Base-by-base conservation (phyloP, 2,113 vertebrate genomes). In the Oryzias curvinotus region DNA sequence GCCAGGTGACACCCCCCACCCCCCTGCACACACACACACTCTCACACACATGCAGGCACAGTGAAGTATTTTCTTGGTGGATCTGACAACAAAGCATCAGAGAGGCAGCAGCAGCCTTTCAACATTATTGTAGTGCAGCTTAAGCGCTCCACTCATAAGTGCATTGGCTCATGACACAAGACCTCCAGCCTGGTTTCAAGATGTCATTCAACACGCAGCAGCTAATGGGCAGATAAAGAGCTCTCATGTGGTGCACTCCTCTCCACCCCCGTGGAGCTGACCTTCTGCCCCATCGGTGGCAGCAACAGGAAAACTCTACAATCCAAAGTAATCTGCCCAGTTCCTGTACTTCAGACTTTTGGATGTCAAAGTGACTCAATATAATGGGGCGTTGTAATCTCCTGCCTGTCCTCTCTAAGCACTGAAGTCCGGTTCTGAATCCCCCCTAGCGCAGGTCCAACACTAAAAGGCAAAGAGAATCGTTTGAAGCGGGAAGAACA, bases 331-430 rank as follows among this genome's bases (percentile, higher is more conserved):
- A 87, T 85, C 81, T 75, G 63, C 43, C 45, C 44, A 16, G 71
- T 59, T 64, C 44, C 60, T 7, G 0, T 51, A 43, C 48, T 75
- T 69, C 17, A 16, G 46, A 36, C 79, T 58, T 65, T 41, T 45
- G 25, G 26, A 49, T n/a, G 19, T 19, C 61, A 44, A 28, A 55
- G 68, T 71, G 65, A 71, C 62, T 55, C 58, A 5, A 48, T 77
- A 59, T 81, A 80, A 73, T 71, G 65, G 71, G 69, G 17, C 42
- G 55, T 73, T 82, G 68, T 75, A 84, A 84, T 85, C 66, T 77
- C 47, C 67, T 70, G 80, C 52, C 60, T 55, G 59, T 66, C 67
- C 66, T 73, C 67, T 62, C 48, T 72, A 61, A n/a, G 48, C 69
- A 64, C 71, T 77, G 71, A 76, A 69, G 72, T 42, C 54, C 42